Evolutionary conservation across 2,888 invertebrate genomes (phyloP).

Genomic region (Glyphotaelius pellucidus): DNA sequence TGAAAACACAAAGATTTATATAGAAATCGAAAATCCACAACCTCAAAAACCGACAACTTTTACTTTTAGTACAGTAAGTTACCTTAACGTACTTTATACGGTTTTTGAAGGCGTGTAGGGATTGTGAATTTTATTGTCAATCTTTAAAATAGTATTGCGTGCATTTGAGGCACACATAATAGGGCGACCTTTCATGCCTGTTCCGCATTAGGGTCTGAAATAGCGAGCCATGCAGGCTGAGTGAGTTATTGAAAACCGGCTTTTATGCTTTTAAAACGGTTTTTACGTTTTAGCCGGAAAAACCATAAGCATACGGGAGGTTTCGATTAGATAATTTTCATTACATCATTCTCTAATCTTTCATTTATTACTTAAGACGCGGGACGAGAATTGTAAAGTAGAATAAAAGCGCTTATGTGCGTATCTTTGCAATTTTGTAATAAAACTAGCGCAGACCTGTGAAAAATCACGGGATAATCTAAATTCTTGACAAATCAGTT

Average conservation of each 20-base stretch:
- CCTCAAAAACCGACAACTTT: no score
- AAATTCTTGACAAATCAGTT: no score
- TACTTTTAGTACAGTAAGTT: not conserved
- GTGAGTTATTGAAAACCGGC: not conserved
- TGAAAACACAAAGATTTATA: no score
- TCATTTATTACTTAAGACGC: not conserved
- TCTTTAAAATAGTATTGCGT: not conserved
- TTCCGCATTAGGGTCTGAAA: not conserved
- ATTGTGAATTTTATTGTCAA: not conserved
- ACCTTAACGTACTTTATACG: not conserved
- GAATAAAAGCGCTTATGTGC: not conserved
- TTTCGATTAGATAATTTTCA: not conserved
- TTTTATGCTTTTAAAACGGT: not conserved
- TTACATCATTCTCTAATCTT: not conserved
- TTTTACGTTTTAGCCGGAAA: not conserved
- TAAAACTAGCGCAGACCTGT: no score
- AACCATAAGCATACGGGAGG: not conserved
- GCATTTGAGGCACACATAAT: not conserved
- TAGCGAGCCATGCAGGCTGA: not conserved
- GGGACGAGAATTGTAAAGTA: not conserved
- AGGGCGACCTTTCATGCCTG: slow-evolving; percentile 30
- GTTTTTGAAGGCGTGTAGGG: not conserved
- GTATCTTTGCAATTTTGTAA: not conserved
- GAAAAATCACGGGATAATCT: no score
- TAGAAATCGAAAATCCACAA: no score